A percentile compares a stretch with the other conserved stretches of the same genome.
These are phyloP conservation scores for Meganola albula DNA, from an alignment of 2,888 invertebrate genomes.

Conservation along the genomic window DNA sequence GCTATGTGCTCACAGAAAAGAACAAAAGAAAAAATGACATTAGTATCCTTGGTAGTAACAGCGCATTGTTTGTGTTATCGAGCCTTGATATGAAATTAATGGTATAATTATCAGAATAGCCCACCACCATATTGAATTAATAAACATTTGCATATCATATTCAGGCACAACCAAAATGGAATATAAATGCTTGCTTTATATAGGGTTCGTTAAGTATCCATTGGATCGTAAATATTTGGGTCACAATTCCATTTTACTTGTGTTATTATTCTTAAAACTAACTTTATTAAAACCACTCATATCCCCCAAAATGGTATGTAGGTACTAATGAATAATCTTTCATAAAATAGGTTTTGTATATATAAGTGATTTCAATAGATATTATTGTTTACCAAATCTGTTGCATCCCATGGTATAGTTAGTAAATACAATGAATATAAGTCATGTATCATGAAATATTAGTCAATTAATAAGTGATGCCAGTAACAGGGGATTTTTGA, in stretches of 20 bases:
- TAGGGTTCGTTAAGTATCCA: not conserved
- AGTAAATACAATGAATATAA: constrained; percentile 27
- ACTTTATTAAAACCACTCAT: constrained; percentile 25
- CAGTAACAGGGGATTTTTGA: constrained; percentile 32
- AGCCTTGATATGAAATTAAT: constrained; percentile 33
- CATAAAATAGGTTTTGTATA: no score
- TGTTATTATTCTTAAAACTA: not conserved
- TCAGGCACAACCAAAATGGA: constrained; percentile 26
- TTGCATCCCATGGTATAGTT: constrained; percentile 30
- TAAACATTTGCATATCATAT: constrained; percentile 25
- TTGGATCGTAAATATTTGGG: not conserved
- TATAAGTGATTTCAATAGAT: constrained; percentile 37
- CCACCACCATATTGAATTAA: constrained; percentile 45
- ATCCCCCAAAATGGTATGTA: no score
- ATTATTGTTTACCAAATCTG: constrained; percentile 29
- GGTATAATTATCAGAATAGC: constrained; percentile 27
- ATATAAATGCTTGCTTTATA: constrained; percentile 1
- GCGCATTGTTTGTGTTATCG: constrained; percentile 39
- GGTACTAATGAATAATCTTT: no score
- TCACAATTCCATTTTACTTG: constrained; percentile 19
- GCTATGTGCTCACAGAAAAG: constrained; percentile 74
- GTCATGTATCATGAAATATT: constrained; percentile 15
- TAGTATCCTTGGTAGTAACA: constrained; percentile 58
- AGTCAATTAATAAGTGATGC: constrained; percentile 14
- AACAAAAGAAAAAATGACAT: constrained; percentile 71